Base-by-base conservation (phyloP, 2,797 vertebrate species). In the Acropternis orthonyx region DNA sequence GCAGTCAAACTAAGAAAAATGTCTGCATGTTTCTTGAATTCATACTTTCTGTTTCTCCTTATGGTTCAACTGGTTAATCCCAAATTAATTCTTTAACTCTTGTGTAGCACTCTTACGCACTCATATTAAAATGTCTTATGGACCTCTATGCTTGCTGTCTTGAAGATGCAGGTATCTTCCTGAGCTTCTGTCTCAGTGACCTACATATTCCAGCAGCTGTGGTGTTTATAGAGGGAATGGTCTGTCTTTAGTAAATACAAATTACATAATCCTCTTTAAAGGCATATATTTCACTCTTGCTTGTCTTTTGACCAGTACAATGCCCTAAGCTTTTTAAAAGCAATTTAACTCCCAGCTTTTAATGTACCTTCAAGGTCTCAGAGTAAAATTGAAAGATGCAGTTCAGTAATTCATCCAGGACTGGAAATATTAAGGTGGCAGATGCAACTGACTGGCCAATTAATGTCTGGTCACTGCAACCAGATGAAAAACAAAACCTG, bases 51-150 rank as follows among this genome's bases (percentile, higher is more conserved):
- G 67, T 56, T 95, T 88, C 92, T 96, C 91, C 94, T 92, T 92
- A 82, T 37, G 58, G 84, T 96, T 96, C 75, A 91, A 84, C 92
- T 97, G 56, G 79, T 97, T 97, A 82, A 92, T 94, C 79, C 85
- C 93, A 97, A 96, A 95, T 95, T 97, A 97, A 96, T 97, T 97
- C 93, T 89, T 97, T 94, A 94, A 97, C 66, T 97, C 96, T 96
- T 97, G 93, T 3, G 15, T 95, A 94, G 92, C 20, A 2, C 21
- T 77, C 52, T 78, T 39, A 46, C 1, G 30, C 68, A 54, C 86
- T 91, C 80, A 87, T 77, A 81, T 94, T 90, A 94, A 95, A 93
- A 65, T 85, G 44, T 85, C 48, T 54, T 27, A 14, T 3, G 55
- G 74, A 65, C 34, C 44, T 85, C 75, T 67, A 0, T 92, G 61